A percentile compares a stretch with the other conserved stretches of the same genome.
phyloP scores from a whole-genome alignment of 2,888 invertebrate species.

The Phania funesta region DNA sequence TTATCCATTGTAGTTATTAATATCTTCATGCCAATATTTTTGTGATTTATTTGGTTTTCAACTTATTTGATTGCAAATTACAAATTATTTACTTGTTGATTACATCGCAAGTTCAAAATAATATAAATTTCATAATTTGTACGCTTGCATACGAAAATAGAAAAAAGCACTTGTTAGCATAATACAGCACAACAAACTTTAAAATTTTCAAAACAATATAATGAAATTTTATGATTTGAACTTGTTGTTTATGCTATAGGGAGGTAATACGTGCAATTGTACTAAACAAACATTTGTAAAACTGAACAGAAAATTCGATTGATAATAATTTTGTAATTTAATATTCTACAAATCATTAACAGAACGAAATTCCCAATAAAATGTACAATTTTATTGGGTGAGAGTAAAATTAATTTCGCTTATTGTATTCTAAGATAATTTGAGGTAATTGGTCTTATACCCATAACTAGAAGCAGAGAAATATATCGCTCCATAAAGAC shows the following conservation, averaged over 20 bases:
- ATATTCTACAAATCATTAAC: conserved; percentile 45
- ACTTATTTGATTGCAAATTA: not conserved
- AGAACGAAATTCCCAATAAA: conserved; percentile 36
- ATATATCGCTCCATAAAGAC: no score
- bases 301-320: conserved; percentile 10
- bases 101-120: not conserved
- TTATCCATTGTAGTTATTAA: no score
- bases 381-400: not conserved
- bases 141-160: not conserved
- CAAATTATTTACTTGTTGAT: conserved; percentile 45
- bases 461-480: no score
- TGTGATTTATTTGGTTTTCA: not conserved
- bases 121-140: conserved; percentile 9
- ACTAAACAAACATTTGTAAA: not conserved
- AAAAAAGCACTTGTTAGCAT: conserved; percentile 9
- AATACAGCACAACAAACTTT: not conserved
- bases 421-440: no score
- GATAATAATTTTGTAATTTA: conserved; percentile 35
- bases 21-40: not conserved
- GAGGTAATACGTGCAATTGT: conserved; percentile 19
- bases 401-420: not conserved
- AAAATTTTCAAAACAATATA: not conserved
- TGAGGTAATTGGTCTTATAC: no score
- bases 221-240: not conserved
- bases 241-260: not conserved